These are phyloP conservation scores for Smutsia temminckii DNA, from an alignment of 2,797 vertebrate genomes.

Conservation along the genomic window DNA sequence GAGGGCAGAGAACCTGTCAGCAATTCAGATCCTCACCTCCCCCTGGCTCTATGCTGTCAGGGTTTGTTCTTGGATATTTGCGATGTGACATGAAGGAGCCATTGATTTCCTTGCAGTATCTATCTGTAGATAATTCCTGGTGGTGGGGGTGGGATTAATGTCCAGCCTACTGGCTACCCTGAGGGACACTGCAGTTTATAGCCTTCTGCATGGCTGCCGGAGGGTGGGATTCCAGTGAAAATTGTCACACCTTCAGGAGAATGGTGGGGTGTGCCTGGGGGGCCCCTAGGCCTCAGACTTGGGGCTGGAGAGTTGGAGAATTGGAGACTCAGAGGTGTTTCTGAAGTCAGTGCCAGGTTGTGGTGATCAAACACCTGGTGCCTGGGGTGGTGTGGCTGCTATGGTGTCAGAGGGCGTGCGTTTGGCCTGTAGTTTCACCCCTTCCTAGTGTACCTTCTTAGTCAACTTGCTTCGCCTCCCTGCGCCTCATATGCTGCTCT, in stretches of 20 bases:
- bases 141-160: background rate
- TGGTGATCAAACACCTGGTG: too few relatives aligned
- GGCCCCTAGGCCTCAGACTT: background rate
- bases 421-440: background rate
- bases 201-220: background rate
- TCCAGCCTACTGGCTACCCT: background rate
- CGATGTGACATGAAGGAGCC: background rate
- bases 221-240: background rate
- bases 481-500: background rate
- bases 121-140: background rate
- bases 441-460: background rate
- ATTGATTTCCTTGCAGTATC: background rate
- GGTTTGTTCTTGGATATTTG: background rate
- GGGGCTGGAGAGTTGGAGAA: background rate
- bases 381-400: background rate
- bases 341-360: background rate
- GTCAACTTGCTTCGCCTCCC: background rate
- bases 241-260: background rate
- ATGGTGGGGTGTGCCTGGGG: rapidly evolving
- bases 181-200: background rate
- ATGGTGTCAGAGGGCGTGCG: background rate
- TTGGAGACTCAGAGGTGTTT: background rate
- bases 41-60: rapidly evolving
- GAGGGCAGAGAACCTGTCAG: background rate
- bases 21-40: background rate